Percentiles rank a stretch among this genome's conserved stretches.
Evolutionary conservation across 2,113 vertebrate genomes (phyloP).

Genomic region (Hemibagrus wyckioides): DNA sequence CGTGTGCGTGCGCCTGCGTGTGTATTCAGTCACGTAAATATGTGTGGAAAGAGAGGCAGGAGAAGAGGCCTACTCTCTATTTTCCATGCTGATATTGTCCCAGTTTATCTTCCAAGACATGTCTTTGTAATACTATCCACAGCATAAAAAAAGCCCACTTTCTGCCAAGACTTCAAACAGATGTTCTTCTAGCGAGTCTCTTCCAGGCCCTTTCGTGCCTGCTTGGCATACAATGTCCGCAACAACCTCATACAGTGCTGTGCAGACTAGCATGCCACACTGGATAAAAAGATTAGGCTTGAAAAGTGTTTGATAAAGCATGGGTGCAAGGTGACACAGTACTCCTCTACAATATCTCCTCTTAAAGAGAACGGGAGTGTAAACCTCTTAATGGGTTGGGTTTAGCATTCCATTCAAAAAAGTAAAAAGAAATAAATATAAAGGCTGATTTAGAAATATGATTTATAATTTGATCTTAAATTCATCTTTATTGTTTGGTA

Average conservation of each 20-base stretch:
- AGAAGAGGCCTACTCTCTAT: constrained; percentile 50
- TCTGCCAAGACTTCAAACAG: constrained; percentile 72
- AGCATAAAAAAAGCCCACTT: constrained; percentile 58
- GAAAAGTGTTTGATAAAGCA: constrained; percentile 8
- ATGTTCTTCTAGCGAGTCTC: constrained; percentile 63
- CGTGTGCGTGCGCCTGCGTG: constrained; percentile 20
- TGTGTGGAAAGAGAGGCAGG: constrained; percentile 46
- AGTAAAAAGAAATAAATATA: neutral
- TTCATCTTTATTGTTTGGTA: neutral
- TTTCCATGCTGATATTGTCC: constrained; percentile 58
- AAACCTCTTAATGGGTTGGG: constrained; percentile 29
- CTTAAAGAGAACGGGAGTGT: constrained; percentile 1
- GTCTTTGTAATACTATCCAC: constrained; percentile 70
- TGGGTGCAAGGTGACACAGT: constrained; percentile 22
- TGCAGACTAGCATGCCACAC: constrained; percentile 32
- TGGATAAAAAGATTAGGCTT: constrained; percentile 37
- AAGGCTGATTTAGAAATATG: neutral
- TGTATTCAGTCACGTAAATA: constrained; percentile 21
- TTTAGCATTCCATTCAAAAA: neutral
- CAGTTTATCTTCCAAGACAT: constrained; percentile 70
- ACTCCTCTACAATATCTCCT: constrained; percentile 20
- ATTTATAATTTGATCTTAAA: neutral
- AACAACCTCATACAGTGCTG: constrained; percentile 47
- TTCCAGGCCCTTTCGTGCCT: constrained; percentile 57
- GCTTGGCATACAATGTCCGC: constrained; percentile 64